Evolutionary conservation across 2,888 invertebrate species (phyloP), one percentile per base, ranked within the genome.

Genomic region (Drosophila paracracens): DNA sequence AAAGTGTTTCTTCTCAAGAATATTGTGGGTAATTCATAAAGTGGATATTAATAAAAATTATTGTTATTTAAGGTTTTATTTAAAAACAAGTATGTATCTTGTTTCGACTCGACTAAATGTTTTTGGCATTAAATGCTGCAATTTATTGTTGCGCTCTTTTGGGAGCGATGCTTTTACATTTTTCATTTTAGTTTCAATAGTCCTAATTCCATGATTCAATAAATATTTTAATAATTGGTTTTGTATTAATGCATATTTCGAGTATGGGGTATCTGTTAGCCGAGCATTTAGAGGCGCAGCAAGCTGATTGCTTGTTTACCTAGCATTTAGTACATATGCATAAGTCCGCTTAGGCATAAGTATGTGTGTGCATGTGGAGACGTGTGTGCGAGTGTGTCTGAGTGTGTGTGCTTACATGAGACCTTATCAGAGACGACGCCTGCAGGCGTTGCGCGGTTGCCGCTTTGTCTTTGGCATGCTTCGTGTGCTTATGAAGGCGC

Each of bases 391-490:
- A 51, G 48, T 51, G 43, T 27, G 36, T 38, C 57, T 57, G 27
- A 36, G 50, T n/a, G 35, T 48, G 29, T 52, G 18, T 21, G 54
- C n/a, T 38, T 43, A 38, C 27, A 53, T 74, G 62, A 78, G 58
- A 67, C 66, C 74, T 74, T 80, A 77, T 70, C 74, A 76, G 54
- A 70, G 73, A 16, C 63, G 54, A 73, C 54, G 76, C 78, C 79
- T 83, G 72, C 71, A 75, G 71, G 68, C 69, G 62, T 53, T 72
- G 63, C 36, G 50, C 48, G 29, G n/a, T 67, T 61, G 69, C 70
- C 67, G 70, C 56, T 76, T 71, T 75, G 72, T 77, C 70, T 80
- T 72, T 76, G 70, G 64, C 78, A 70, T 66, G 69, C 61, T 69
- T 67, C 64, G 66, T 77, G 59, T 69, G 74, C 67, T 71, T 59